Percentiles rank a stretch among this genome's conserved stretches.
phyloP scores from a whole-genome alignment of 2,888 invertebrate genomes.

The Ophion ellenae region DNA sequence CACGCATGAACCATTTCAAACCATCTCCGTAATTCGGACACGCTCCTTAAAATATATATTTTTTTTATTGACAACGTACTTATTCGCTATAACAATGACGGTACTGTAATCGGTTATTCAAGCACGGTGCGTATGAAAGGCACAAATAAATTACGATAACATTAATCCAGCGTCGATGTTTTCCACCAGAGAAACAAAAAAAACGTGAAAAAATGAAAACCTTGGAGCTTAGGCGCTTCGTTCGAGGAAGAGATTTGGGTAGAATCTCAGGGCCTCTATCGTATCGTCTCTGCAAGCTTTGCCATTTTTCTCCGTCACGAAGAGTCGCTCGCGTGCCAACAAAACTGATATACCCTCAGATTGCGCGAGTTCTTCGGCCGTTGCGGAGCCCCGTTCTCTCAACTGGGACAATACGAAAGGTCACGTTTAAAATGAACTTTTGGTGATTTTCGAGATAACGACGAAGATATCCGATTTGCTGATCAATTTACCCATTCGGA shows the following conservation, averaged over 20 bases:
- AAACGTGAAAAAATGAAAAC: slow-evolving; percentile 8
- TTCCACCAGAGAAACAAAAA: not conserved
- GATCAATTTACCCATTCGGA: slow-evolving; percentile 85
- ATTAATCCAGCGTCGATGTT: slow-evolving; percentile 1
- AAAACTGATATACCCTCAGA: slow-evolving; percentile 93
- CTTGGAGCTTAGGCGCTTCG: slow-evolving; percentile 79
- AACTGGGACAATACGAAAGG: slow-evolving; percentile 84
- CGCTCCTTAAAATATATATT: slow-evolving; percentile 42
- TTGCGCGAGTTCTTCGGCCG: slow-evolving; percentile 95
- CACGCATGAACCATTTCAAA: too few relatives aligned
- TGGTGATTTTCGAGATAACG: not conserved
- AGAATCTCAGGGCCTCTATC: slow-evolving; percentile 97
- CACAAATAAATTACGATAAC: slow-evolving; percentile 50
- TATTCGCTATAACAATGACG: slow-evolving; percentile 42
- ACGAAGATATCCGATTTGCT: not conserved
- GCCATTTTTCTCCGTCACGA: slow-evolving; percentile 94
- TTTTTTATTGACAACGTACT: slow-evolving; percentile 51
- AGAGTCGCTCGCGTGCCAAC: slow-evolving; percentile 94
- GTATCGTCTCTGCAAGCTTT: slow-evolving; percentile 97
- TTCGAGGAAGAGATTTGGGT: slow-evolving; percentile 93
- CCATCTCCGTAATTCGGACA: not conserved
- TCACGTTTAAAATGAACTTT: not conserved
- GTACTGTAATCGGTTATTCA: slow-evolving; percentile 29
- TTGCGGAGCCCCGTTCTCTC: slow-evolving; percentile 88
- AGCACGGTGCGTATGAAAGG: slow-evolving; percentile 48